A percentile compares a stretch with the other conserved stretches of the same genome.
phyloP scores from a whole-genome alignment of 2,113 vertebrate genomes.

The Phyllostomus discolor region DNA sequence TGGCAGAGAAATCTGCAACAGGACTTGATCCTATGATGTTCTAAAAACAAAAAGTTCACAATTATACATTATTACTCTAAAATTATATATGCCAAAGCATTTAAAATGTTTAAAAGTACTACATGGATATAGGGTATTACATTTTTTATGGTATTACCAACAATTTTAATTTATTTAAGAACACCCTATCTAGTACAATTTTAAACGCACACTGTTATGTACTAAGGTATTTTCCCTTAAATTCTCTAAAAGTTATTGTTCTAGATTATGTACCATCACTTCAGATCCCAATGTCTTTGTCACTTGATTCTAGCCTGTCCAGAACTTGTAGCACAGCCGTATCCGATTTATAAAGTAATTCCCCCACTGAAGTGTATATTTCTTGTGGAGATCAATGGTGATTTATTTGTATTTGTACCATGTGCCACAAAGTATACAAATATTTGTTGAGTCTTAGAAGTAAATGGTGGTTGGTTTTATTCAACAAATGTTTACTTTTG shows the following conservation, averaged over 20 bases:
- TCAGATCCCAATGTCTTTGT: neutral
- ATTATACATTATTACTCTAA: conserved; percentile 23
- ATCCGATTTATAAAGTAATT: conserved; percentile 38
- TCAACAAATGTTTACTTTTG: conserved; percentile 25
- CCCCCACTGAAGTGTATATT: neutral
- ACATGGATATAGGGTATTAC: neutral
- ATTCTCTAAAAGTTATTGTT: conserved; percentile 28
- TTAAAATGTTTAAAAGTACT: conserved; percentile 28
- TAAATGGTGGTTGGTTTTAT: conserved; percentile 36
- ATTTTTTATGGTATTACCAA: conserved; percentile 42
- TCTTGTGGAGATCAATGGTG: neutral
- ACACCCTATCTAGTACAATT: conserved; percentile 4
- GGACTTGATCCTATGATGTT: conserved; percentile 81
- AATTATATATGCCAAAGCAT: neutral
- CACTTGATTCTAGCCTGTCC: conserved; percentile 4
- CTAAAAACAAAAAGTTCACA: conserved; percentile 82
- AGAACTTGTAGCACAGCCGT: conserved; percentile 24
- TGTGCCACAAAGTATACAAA: neutral
- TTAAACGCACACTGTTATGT: neutral
- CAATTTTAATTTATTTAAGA: conserved; percentile 45
- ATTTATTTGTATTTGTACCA: conserved; percentile 12
- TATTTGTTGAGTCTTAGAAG: conserved; percentile 37
- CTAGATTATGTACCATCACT: neutral
- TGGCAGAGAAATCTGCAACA: conserved; percentile 97
- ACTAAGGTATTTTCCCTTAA: conserved; percentile 42